Base-by-base conservation (phyloP, 2,797 vertebrate genomes). In the Acrocephalus scirpaceus region DNA sequence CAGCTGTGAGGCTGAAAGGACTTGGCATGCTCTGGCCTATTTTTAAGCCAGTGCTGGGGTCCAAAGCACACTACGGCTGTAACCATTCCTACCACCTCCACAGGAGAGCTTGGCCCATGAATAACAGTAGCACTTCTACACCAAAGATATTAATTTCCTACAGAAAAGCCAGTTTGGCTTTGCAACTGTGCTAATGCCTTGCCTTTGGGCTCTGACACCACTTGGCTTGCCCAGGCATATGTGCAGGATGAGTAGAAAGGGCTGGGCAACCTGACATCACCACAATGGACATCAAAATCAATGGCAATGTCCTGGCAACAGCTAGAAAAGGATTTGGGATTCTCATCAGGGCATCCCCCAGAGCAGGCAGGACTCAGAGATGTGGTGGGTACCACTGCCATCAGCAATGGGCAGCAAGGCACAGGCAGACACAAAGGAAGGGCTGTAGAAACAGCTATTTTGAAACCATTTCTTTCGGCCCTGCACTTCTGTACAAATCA, bases 1-100 rank as follows among this genome's bases (percentile, higher is more conserved):
- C 1, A 3, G 62, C 45, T 66, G 48, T 0, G 0, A 80, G 72
- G 30, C 50, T 0, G 0, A 3, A 5, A 58, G 86, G 27, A 54
- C 69, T 80, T 42, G 5, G 45, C 57, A 44, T 0, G 0, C 20
- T 44, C 56, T 15, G 27, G 26, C n/a, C 34, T 74, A 6, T 58
- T 82, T 75, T 58, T 50, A 60, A 88, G 48, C 27, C 48, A 34
- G 9, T 56, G 44, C 27, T 70, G 56, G 22, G 60, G 25, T 16
- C 40, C 16, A 1, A 48, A 88, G 79, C 54, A 57, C 58, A 4
- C 26, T 6, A 0, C 19, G 32, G 30, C 22, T 66, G 48, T 18
- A 85, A 56, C 51, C 58, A 38, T 53, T 91, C 13, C 57, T 42
- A 65, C 32, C 29, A 54, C 16, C 16, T 71, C 53, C 45, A 20